Base-by-base conservation (phyloP, 2,888 invertebrate species). In the Mythimna vitellina region DNA sequence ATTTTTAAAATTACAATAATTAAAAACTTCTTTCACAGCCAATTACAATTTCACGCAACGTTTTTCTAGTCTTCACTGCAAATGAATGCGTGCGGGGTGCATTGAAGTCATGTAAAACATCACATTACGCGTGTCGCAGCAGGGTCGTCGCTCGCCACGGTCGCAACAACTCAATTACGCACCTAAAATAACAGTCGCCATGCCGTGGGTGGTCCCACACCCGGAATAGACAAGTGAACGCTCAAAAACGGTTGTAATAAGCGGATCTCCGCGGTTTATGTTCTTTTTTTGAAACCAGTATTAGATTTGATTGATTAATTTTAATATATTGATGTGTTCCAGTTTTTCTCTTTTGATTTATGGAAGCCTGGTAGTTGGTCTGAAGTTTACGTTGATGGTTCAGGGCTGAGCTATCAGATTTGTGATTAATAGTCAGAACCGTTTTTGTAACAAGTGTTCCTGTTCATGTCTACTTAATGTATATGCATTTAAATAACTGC, bases 161-260 rank as follows among this genome's bases (percentile, higher is more conserved):
- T 89, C 89, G 91, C 92, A 92, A 95, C 94, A 91, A 91, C 95
- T 96, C 95, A 95, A 96, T 96, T 95, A 95, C 93, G 90, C 86
- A 89, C 91, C 95, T 94, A 94, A 95, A 95, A 95, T 96, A 96
- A 94, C 95, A 93, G 87, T 84, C 83, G 70, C 80, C 75, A 76
- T 87, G 60, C 86, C 80, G 89, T 91, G 93, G 93, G 93, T 93
- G 92, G 93, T 92, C 95, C 86, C 46, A 76, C 88, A 91, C 92
- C 90, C 88, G 89, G 93, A 95, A 95, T 95, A 94, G 94, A 91
- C 88, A 88, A 90, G 86, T 78, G 85, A 89, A 85, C 87, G 85
- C 70, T 86, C 89, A 89, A 86, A 88, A 87, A 87, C 85, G 83
- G 87, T 82, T 73, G 73, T 90, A 91, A 92, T 91, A 91, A 92